These are phyloP conservation scores for Aphis craccivora DNA, from an alignment of 1,140 invertebrate genomes.

Conservation along the genomic window DNA sequence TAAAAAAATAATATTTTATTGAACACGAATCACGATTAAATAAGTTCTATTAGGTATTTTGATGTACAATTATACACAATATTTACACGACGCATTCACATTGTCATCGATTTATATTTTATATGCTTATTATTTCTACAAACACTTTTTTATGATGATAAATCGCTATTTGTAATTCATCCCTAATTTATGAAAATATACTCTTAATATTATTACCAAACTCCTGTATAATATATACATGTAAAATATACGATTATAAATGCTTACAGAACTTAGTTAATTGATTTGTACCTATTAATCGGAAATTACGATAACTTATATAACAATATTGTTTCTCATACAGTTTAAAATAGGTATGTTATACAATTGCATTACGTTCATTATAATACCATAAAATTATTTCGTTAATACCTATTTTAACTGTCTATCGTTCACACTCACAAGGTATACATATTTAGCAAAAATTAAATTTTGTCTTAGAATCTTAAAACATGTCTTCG, in stretches of 20 bases:
- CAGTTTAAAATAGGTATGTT: no score
- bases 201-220: neutral
- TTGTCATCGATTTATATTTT: neutral
- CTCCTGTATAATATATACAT: no score
- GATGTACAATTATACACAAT: neutral
- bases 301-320: neutral
- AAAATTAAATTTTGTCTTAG: neutral
- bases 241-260: neutral
- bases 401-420: no score
- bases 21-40: no score
- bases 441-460: neutral
- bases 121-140: neutral
- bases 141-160: neutral
- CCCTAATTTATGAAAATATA: neutral
- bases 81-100: neutral
- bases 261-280: neutral
- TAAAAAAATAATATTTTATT: no score
- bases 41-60: no score
- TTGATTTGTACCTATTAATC: neutral
- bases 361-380: neutral
- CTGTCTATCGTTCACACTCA: neutral
- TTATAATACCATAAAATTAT: no score
- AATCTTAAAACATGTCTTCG: neutral
- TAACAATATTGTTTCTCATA: neutral
- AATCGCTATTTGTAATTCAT: neutral